A percentile compares a stretch with the other conserved stretches of the same genome.
phyloP scores from a whole-genome alignment of 2,113 vertebrate species.

The Acanthisitta chloris region DNA sequence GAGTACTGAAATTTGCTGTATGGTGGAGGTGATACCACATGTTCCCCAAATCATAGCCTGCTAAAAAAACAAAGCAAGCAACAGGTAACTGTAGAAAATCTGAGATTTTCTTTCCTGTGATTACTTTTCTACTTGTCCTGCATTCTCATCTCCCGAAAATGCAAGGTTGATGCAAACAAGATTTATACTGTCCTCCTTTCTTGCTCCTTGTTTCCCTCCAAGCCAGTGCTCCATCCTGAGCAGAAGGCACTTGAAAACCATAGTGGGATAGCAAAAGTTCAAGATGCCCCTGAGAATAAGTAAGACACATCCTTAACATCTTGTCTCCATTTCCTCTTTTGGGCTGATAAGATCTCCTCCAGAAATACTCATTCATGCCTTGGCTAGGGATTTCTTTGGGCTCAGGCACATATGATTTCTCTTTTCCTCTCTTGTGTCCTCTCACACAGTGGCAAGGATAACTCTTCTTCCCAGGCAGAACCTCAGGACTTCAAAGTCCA shows the following conservation, averaged over 20 bases:
- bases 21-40: not conserved
- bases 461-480: not conserved
- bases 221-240: not conserved
- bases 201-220: not conserved
- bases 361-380: not conserved
- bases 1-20: not conserved
- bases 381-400: not conserved
- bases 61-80: not conserved
- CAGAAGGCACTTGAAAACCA: not conserved
- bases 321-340: not conserved
- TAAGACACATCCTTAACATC: not conserved
- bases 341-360: not conserved
- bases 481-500: not conserved
- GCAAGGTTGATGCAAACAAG: not conserved
- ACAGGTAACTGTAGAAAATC: not conserved
- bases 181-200: not conserved
- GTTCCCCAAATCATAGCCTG: not conserved
- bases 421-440: not conserved
- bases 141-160: not conserved
- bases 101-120: not conserved
- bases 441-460: not conserved
- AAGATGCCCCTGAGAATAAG: not conserved
- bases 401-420: not conserved
- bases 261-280: not conserved
- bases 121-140: not conserved